A percentile compares a stretch with the other conserved stretches of the same genome.
Conservation (phyloP, 2,113 vertebrate genomes). For the Pedetes capensis region DNA sequence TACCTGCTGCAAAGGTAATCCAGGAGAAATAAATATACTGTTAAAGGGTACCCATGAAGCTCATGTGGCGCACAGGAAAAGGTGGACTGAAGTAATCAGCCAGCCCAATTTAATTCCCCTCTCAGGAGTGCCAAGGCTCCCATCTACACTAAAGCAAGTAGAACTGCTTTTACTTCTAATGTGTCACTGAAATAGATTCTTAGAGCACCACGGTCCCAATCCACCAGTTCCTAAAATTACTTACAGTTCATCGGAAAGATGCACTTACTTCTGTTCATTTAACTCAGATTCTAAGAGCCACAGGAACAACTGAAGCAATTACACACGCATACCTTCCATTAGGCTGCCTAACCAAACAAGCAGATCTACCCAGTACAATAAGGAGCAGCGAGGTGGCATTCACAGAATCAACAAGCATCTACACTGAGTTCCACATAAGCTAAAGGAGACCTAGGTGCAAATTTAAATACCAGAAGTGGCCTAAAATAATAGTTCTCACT, state of each 20-base stretch:
- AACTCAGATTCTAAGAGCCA: constrained; percentile 26
- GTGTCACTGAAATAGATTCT: constrained; percentile 6
- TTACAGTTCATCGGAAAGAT: constrained; percentile 37
- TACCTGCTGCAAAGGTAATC: neutral
- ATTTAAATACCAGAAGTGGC: neutral
- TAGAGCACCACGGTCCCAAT: neutral
- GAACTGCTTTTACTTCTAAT: neutral
- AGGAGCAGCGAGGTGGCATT: neutral
- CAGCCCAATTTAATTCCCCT: constrained; percentile 4
- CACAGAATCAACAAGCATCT: neutral
- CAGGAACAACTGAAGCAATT: neutral
- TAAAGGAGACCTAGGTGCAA: constrained; percentile 4
- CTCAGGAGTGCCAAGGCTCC: neutral
- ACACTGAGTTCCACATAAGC: neutral
- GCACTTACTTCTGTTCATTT: constrained; percentile 44
- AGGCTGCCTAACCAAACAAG: neutral
- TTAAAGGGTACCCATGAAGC: neutral
- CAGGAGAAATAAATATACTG: neutral
- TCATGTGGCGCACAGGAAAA: neutral
- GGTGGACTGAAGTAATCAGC: neutral
- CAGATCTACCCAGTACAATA: neutral
- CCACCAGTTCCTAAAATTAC: constrained; percentile 53
- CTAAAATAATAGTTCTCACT: neutral
- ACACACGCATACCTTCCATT: neutral
- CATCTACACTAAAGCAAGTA: constrained; percentile 13